phyloP scores from a whole-genome alignment of 2,113 vertebrate genomes.

The Tympanuchus pallidicinctus region DNA sequence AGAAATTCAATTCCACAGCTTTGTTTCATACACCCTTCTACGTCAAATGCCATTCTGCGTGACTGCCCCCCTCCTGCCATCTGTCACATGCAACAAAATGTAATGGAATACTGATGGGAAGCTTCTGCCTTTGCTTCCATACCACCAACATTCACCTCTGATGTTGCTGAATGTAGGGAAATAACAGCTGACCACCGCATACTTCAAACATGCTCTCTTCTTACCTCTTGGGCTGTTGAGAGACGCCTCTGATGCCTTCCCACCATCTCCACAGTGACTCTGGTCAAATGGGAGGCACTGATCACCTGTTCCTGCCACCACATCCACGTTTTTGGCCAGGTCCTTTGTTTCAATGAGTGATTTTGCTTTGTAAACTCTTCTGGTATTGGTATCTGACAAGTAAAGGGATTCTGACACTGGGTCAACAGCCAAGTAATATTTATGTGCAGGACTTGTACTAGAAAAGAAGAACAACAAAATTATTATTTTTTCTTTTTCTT shows the following conservation, averaged over 20 bases:
- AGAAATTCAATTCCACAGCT: too few relatives aligned
- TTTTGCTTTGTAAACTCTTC: constrained; percentile 91
- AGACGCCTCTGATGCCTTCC: constrained; percentile 91
- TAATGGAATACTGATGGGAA: too few relatives aligned
- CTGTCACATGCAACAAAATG: too few relatives aligned
- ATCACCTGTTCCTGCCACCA: constrained; percentile 95
- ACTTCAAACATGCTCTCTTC: background rate
- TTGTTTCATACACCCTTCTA: too few relatives aligned
- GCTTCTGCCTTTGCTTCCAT: too few relatives aligned
- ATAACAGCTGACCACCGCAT: background rate
- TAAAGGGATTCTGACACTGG: constrained; percentile 92
- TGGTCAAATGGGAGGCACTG: constrained; percentile 98
- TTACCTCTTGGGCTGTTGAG: constrained; percentile 97
- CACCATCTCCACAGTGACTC: constrained; percentile 95
- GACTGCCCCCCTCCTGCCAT: too few relatives aligned
- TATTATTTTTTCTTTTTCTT: background rate
- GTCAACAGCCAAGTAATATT: constrained; percentile 97
- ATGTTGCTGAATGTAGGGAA: background rate
- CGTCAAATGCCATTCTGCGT: too few relatives aligned
- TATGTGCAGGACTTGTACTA: constrained; percentile 96
- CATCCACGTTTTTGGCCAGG: constrained; percentile 91
- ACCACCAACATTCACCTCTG: too few relatives aligned
- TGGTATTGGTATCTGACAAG: constrained; percentile 95
- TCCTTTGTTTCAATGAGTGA: constrained; percentile 93
- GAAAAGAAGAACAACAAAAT: constrained; percentile 64